These are phyloP conservation scores for Heliocidaris erythrogramma DNA, from an alignment of 35 echinoderm and acorn worm genomes.

Conservation along the genomic window DNA sequence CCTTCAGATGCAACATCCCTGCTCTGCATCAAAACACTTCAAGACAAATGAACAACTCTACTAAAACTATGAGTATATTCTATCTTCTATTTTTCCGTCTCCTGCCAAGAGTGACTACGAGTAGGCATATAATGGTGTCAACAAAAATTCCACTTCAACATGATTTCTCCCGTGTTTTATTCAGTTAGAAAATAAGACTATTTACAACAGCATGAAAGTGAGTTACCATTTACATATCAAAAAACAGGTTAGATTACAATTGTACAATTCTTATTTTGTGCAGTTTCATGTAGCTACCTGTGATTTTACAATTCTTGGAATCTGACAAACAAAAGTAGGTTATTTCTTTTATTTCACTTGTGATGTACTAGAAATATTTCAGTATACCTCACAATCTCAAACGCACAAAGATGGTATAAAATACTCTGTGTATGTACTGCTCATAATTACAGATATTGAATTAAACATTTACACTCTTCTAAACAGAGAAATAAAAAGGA, in stretches of 20 bases:
- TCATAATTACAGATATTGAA: slow-evolving; percentile 4
- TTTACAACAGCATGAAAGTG: slow-evolving; percentile 37
- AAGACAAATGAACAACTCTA: neutral
- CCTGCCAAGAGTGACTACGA: neutral
- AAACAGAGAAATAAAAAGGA: neutral
- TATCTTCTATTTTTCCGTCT: neutral
- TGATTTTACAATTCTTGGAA: neutral
- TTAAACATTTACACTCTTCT: neutral
- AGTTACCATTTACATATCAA: slow-evolving; percentile 18
- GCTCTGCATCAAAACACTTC: neutral
- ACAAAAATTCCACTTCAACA: slow-evolving; percentile 32
- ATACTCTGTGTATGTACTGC: slow-evolving; percentile 11
- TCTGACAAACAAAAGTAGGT: neutral
- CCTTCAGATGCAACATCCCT: neutral
- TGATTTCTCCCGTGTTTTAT: slow-evolving; percentile 34
- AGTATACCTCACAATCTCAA: slow-evolving; percentile 17
- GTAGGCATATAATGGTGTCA: slow-evolving; percentile 30
- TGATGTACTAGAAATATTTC: neutral
- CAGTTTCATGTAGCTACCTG: slow-evolving; percentile 25
- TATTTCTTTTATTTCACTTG: neutral
- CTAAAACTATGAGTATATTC: neutral
- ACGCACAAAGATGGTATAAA: slow-evolving; percentile 12
- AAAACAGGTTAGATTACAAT: slow-evolving; percentile 18
- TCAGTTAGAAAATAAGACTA: slow-evolving; percentile 35
- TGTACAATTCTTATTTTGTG: slow-evolving; percentile 41